Evolutionary conservation across 2,888 invertebrate genomes (phyloP), one percentile per base, ranked within the genome.

Genomic region (Meteorus cinctellus): DNA sequence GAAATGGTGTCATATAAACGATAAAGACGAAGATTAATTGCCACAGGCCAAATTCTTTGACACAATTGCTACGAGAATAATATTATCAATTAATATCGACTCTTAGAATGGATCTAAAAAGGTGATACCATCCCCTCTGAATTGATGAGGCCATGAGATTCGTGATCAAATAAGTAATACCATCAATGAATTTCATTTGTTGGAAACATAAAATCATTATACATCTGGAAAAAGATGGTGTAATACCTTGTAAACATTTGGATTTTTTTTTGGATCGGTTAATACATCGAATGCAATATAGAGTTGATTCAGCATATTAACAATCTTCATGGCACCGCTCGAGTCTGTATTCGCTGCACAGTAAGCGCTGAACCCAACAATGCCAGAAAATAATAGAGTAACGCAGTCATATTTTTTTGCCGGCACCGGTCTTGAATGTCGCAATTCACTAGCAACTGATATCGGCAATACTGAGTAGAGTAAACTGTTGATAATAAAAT

Each of bases 261-360:
- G 96, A 90, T 98, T 97, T 83, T 95, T 94, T 87, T 95, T 96
- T 5, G 97, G 96, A 90, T 98, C 97, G 12, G 98, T 97, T 60
- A 98, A 92, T 59, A 95, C 96, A 90, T 98, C 98, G 86, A 98
- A 98, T 4, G 97, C 95, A 0, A 97, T 98, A 89, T 98, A 98
- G 80, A 98, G 92, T 87, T 96, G 95, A 89, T 98, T 98, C 68
- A 98, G 93, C 93, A 98, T 95, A 89, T 95, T 93, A 10, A 98
- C 98, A 80, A 98, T 98, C 91, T 97, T 97, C 96, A 98, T 98
- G 63, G 97, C 98, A 0, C 97, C 97, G 82, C 94, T 94, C 6
- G 97, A 95, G 89, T 98, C 98, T 0, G 97, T 96, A 89, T 98
- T 94, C 62, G 94, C 93, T 2, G 97, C 96, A 87, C 98, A 98